Conservation (phyloP, 1,140 invertebrate species). For the Leptoteleia sp. region DNA sequence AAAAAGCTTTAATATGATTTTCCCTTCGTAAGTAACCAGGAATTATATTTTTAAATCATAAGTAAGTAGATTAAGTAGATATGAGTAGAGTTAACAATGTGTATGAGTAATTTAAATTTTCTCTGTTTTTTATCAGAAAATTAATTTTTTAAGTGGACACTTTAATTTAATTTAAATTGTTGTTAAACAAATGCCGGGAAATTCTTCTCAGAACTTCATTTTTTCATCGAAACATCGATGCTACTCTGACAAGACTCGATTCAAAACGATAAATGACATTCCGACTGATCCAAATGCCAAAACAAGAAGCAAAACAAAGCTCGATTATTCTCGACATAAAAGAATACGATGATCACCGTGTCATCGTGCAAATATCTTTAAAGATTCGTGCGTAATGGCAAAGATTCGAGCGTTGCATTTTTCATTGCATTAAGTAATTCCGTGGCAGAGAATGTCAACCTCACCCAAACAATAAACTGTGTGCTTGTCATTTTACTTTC, state of each 20-base stretch:
- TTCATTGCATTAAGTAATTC: conserved; percentile 16
- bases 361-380: too few relatives aligned
- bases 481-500: conserved; percentile 2
- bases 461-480: conserved; percentile 7
- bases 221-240: conserved; percentile 11
- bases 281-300: conserved; percentile 22
- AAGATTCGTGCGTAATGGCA: too few relatives aligned
- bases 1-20: too few relatives aligned
- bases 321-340: conserved; percentile 14
- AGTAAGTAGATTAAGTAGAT: too few relatives aligned
- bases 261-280: conserved; percentile 29
- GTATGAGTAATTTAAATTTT: too few relatives aligned
- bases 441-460: conserved; percentile 12
- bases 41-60: too few relatives aligned
- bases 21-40: too few relatives aligned
- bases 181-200: too few relatives aligned
- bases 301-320: conserved; percentile 23
- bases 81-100: too few relatives aligned
- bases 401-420: not conserved
- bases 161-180: too few relatives aligned
- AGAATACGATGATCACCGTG: conserved; percentile 16
- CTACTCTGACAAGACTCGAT: conserved; percentile 17
- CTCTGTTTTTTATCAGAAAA: too few relatives aligned
- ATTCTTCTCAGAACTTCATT: conserved; percentile 17
- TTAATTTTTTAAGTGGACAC: too few relatives aligned